Conservation (phyloP, 2,113 vertebrate species). For the Hyperopisus bebe region DNA sequence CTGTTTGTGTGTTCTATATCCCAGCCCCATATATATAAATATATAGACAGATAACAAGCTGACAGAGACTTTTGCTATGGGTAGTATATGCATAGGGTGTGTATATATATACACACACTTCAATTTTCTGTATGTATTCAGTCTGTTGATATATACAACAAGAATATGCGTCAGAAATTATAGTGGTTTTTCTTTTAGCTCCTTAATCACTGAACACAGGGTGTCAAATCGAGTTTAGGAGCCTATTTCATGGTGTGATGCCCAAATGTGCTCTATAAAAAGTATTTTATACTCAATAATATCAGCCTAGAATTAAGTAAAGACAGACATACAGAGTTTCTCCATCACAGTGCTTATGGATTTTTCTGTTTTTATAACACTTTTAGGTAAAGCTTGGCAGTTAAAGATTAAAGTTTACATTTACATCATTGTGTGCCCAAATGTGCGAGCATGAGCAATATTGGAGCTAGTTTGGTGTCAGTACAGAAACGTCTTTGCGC, state of each 20-base stretch:
- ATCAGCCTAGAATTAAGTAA: background rate
- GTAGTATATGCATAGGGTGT: background rate
- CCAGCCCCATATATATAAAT: background rate
- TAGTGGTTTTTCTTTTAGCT: background rate
- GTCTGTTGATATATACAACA: background rate
- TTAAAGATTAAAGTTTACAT: background rate
- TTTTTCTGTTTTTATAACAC: background rate
- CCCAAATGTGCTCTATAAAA: background rate
- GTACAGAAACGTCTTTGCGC: background rate
- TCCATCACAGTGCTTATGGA: background rate
- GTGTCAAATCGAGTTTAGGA: background rate
- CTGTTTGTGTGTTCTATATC: background rate
- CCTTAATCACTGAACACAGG: background rate
- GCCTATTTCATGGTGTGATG: background rate
- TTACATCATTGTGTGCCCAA: background rate
- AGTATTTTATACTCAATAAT: background rate
- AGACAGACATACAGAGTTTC: background rate
- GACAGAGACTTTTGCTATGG: background rate
- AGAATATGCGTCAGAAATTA: background rate
- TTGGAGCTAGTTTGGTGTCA: background rate
- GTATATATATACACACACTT: background rate
- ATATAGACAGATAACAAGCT: background rate
- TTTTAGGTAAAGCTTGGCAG: background rate
- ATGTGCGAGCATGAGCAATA: background rate
- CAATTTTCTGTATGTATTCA: background rate